These are phyloP conservation scores for Drosophila busckii DNA, from an alignment of 1,140 invertebrate genomes.

Conservation along the genomic window DNA sequence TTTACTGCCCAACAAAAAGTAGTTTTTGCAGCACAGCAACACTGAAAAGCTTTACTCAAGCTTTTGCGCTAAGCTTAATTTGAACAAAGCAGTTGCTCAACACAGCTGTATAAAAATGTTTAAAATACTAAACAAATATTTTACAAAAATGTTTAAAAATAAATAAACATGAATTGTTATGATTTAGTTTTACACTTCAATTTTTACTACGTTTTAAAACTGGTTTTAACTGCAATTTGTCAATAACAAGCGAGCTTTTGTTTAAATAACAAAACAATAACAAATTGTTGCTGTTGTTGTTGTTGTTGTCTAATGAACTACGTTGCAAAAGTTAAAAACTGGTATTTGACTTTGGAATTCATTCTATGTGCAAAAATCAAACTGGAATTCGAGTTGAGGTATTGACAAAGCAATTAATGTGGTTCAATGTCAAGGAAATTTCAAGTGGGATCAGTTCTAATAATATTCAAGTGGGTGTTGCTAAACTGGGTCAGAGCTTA, in stretches of 20 bases:
- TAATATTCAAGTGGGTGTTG: conserved; percentile 24
- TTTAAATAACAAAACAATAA: conserved; percentile 29
- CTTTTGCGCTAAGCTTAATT: conserved; percentile 12
- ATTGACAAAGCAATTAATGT: conserved; percentile 31
- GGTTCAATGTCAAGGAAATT: conserved; percentile 67
- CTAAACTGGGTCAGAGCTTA: conserved; percentile 12
- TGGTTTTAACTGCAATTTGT: conserved; percentile 24
- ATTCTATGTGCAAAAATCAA: conserved; percentile 43
- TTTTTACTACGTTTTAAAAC: too few species aligned
- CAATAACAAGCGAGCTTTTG: conserved; percentile 23
- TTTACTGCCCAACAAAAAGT: background rate
- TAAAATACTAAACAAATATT: background rate
- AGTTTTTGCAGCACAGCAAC: conserved; percentile 39
- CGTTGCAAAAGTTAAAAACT: conserved; percentile 23
- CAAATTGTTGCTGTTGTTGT: conserved; percentile 34
- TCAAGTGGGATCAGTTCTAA: background rate
- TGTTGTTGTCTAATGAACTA: conserved; percentile 18
- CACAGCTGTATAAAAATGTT: background rate
- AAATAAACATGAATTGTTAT: background rate
- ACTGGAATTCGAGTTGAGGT: conserved; percentile 24
- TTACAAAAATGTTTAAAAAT: background rate
- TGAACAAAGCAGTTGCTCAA: background rate
- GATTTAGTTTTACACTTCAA: too few species aligned
- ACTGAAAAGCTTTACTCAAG: conserved; percentile 42
- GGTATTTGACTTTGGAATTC: conserved; percentile 43